Percentiles rank a stretch among this genome's conserved stretches.
Evolutionary conservation across 2,888 invertebrate species (phyloP).

Genomic region (Elegia similella): DNA sequence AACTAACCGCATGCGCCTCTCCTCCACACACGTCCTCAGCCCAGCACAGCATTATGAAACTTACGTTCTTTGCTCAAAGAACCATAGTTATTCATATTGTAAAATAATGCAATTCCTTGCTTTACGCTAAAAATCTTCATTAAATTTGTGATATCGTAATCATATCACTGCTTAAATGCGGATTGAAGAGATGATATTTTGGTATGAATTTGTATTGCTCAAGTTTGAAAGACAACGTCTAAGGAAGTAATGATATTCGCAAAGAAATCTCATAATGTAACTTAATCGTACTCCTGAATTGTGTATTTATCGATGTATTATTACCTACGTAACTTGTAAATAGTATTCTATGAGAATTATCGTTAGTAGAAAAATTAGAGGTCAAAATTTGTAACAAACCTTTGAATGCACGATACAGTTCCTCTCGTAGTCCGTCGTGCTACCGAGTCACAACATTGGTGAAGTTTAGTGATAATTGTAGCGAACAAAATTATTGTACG

Average conservation of each 20-base stretch:
- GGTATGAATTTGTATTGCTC: constrained; percentile 76
- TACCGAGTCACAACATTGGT: constrained; percentile 62
- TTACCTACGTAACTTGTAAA: constrained; percentile 52
- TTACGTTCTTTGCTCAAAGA: constrained; percentile 7
- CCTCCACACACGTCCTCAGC: constrained; percentile 48
- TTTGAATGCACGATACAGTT: constrained; percentile 79
- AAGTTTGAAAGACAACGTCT: constrained; percentile 57
- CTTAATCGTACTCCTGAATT: constrained; percentile 40
- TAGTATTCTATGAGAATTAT: constrained; percentile 52
- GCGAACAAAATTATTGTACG: constrained; percentile 37
- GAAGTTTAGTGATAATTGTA: constrained; percentile 45
- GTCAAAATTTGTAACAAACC: constrained; percentile 72
- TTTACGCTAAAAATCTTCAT: constrained; percentile 33
- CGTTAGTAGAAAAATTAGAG: constrained; percentile 45
- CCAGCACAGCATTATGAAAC: constrained; percentile 40
- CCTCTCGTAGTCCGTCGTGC: constrained; percentile 77
- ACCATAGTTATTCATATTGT: constrained; percentile 12
- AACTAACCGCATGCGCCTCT: constrained; percentile 63
- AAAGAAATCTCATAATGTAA: constrained; percentile 47
- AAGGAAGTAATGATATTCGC: constrained; percentile 53
- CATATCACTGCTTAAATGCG: constrained; percentile 72
- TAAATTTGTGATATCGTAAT: constrained; percentile 63
- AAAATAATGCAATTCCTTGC: constrained; percentile 17
- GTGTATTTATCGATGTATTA: constrained; percentile 49
- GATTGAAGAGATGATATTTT: constrained; percentile 67